Evolutionary conservation across 2,888 invertebrate genomes (phyloP), one percentile per base, ranked within the genome.

Genomic region (Linnaemya tessellans): DNA sequence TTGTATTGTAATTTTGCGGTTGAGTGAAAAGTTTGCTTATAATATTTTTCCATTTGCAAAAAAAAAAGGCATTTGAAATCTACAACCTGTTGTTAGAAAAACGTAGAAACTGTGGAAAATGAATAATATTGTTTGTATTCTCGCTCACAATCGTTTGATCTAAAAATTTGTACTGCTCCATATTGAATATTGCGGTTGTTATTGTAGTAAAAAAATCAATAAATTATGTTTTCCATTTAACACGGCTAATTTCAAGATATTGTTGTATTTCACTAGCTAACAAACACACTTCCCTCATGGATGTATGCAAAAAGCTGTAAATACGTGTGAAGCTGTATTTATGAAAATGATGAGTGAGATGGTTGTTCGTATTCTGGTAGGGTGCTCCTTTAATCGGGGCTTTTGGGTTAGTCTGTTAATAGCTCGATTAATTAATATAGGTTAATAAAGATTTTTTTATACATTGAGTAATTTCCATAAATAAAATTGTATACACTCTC

Each of bases 211-310:
- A 20, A 79, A 79, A 71, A 79, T 43, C 70, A 70, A 54, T 58
- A 67, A 78, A 68, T 78, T 70, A 20, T 64, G n/a, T 51, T 54
- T 64, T 46, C 25, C 51, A 67, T 78, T 35, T 58, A 49, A 78
- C 38, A 25, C 49, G 38, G 25, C 15, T 60, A 78, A 64, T 62
- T 51, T 79, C 22, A 62, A 54, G 46, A 0, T 60, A 35, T 68
- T 46, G 20, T 20, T 51, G 62, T 35, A n/a, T 73, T 35, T 5
- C 5, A 46, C n/a, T 71, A 71, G 25, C 20, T 11, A 30, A 30
- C 5, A 30, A 30, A 30, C 30, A n/a, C 18, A 49, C 20, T 2
- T 8, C 3, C 15, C 22, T 58, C 38, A 11, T 62, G 20, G 18
- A 18, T 51, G 25, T 13, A 11, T 54, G 22, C 54, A 35, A 10